Percentiles rank a stretch among this genome's conserved stretches.
Evolutionary conservation across 1,140 invertebrate genomes (phyloP).

Genomic region (Papilio polytes): DNA sequence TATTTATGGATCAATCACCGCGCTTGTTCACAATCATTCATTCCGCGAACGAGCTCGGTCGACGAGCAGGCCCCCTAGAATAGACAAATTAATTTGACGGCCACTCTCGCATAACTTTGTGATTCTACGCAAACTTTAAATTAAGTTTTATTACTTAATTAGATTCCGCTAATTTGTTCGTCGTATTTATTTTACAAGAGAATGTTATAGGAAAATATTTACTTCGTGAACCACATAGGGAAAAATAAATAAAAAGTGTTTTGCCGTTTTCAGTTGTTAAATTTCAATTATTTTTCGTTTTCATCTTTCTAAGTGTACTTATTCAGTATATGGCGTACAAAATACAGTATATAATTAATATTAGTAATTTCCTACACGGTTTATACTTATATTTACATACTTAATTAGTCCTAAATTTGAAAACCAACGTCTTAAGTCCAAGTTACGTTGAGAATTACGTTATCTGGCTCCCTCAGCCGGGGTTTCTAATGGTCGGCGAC

Average conservation of each 20-base stretch:
- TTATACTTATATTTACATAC: neutral
- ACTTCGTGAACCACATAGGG: too few relatives aligned
- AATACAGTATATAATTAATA: neutral
- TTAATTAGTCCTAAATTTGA: neutral
- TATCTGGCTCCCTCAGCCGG: neutral
- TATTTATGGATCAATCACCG: conserved; percentile 62
- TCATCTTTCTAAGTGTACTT: too few relatives aligned
- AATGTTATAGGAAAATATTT: neutral
- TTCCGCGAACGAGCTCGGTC: conserved; percentile 20
- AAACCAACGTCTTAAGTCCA: neutral
- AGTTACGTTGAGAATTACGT: neutral
- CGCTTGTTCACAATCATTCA: conserved; percentile 53
- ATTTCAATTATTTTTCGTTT: too few relatives aligned
- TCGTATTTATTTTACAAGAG: conserved; percentile 10
- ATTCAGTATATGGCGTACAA: neutral
- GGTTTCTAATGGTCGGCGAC: neutral
- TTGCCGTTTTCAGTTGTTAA: too few relatives aligned
- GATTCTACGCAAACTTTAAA: conserved; percentile 35
- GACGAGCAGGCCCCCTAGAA: conserved; percentile 9
- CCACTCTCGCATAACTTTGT: conserved; percentile 38
- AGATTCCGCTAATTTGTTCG: conserved; percentile 27
- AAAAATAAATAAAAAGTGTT: too few relatives aligned
- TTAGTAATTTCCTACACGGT: neutral
- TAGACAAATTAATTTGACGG: conserved; percentile 38
- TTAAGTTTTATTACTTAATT: conserved; percentile 38